A percentile compares a stretch with the other conserved stretches of the same genome.
Evolutionary conservation across 2,888 invertebrate genomes (phyloP).

Genomic region (Villa cingulata): DNA sequence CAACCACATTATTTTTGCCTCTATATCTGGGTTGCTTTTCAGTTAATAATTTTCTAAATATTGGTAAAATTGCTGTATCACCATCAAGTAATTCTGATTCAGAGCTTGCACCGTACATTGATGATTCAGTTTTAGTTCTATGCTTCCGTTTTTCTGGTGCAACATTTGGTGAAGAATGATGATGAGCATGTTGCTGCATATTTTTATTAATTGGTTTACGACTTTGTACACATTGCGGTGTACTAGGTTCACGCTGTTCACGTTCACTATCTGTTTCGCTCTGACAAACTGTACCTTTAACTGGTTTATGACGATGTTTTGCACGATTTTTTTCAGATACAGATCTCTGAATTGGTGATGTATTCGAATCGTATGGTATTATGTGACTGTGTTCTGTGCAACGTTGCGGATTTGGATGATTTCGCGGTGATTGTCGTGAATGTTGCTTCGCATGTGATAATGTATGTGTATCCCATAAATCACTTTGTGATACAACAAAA

Average conservation of each 20-base stretch:
- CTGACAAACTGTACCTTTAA: slow-evolving; percentile 40
- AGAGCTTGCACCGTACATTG: slow-evolving; percentile 63
- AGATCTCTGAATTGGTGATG: slow-evolving; percentile 46
- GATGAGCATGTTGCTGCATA: slow-evolving; percentile 39
- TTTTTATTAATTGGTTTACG: slow-evolving; percentile 26
- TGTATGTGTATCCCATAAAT: slow-evolving; percentile 52
- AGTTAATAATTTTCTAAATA: slow-evolving; percentile 80
- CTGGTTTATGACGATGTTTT: slow-evolving; percentile 37
- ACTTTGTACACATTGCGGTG: slow-evolving; percentile 22
- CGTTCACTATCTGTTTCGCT: slow-evolving; percentile 41
- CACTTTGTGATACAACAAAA: slow-evolving; percentile 51
- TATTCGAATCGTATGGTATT: slow-evolving; percentile 27
- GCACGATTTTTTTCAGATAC: slow-evolving; percentile 51
- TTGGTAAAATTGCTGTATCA: slow-evolving; percentile 67
- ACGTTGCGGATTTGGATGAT: slow-evolving; percentile 29
- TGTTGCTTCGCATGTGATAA: slow-evolving; percentile 40
- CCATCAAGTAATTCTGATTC: slow-evolving; percentile 58
- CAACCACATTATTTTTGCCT: slow-evolving; percentile 36
- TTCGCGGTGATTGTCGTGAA: slow-evolving; percentile 34
- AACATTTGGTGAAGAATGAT: slow-evolving; percentile 51
- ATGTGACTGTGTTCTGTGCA: slow-evolving; percentile 35
- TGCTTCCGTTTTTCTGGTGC: slow-evolving; percentile 37
- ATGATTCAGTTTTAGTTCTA: slow-evolving; percentile 29
- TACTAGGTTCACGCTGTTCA: slow-evolving; percentile 31
- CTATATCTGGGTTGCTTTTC: slow-evolving; percentile 59